phyloP scores from a whole-genome alignment of 2,797 vertebrate genomes.

The Centroberyx gerrardi region DNA sequence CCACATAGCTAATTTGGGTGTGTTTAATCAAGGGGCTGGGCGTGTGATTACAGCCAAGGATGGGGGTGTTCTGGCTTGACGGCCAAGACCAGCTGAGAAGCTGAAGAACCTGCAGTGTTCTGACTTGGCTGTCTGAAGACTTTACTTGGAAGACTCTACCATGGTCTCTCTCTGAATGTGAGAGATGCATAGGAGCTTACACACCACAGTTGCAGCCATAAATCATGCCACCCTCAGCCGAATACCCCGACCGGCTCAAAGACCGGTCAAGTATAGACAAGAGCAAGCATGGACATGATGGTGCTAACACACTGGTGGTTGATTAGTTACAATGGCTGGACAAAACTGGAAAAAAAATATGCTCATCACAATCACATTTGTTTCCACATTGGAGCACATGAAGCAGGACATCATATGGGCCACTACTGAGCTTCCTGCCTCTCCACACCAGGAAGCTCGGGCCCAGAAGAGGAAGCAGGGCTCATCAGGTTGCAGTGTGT shows the following conservation, averaged over 20 bases:
- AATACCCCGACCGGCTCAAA: conserved; percentile 28
- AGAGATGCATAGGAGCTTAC: conserved; percentile 23
- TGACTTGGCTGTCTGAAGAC: conserved; percentile 41
- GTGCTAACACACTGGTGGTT: not conserved
- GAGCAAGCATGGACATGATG: conserved; percentile 15
- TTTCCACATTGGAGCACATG: conserved; percentile 29
- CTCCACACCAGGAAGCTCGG: conserved; percentile 71
- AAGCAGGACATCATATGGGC: conserved; percentile 43
- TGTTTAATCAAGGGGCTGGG: conserved; percentile 68
- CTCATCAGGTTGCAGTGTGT: conserved; percentile 63
- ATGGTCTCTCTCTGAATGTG: conserved; percentile 43
- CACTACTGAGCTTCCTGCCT: conserved; percentile 60
- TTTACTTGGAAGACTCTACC: conserved; percentile 44
- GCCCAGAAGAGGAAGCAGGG: conserved; percentile 79
- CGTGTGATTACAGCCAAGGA: conserved; percentile 50
- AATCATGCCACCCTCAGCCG: conserved; percentile 45
- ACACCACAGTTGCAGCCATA: conserved; percentile 51
- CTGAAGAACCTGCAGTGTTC: conserved; percentile 44
- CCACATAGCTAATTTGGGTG: conserved; percentile 79
- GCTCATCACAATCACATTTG: conserved; percentile 30
- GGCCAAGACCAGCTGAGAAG: conserved; percentile 74
- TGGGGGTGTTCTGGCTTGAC: conserved; percentile 58
- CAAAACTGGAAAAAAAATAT: conserved; percentile 2
- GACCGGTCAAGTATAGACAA: conserved; percentile 18
- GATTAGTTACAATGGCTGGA: conserved; percentile 3